phyloP scores from a whole-genome alignment of 1,140 invertebrate genomes.

The Scaptomyza graminum region DNA sequence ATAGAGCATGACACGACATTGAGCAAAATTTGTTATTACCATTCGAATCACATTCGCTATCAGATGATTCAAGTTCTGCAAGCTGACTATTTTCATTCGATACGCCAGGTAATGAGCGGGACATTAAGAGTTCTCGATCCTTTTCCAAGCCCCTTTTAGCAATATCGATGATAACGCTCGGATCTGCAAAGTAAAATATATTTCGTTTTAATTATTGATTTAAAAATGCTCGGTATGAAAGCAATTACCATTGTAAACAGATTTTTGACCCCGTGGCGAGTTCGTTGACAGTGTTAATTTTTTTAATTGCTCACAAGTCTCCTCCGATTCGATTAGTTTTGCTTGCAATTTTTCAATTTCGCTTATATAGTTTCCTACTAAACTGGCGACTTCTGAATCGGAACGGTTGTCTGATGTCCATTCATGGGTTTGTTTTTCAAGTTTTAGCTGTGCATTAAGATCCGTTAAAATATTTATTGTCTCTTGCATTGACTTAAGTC shows the following conservation, averaged over 20 bases:
- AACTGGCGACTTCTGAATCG: slow-evolving; percentile 87
- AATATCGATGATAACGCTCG: slow-evolving; percentile 84
- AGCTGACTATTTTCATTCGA: slow-evolving; percentile 85
- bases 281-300: slow-evolving; percentile 20
- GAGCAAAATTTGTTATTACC: slow-evolving; percentile 64
- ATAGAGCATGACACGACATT: neutral
- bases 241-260: slow-evolving; percentile 50
- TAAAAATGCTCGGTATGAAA: neutral
- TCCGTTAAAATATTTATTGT: slow-evolving; percentile 95
- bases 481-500: slow-evolving; percentile 96
- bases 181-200: slow-evolving; percentile 19
- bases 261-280: slow-evolving; percentile 30
- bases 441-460: slow-evolving; percentile 91
- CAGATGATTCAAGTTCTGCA: slow-evolving; percentile 81
- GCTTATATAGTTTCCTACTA: slow-evolving; percentile 92
- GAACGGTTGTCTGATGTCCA: slow-evolving; percentile 86
- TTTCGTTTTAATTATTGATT: neutral
- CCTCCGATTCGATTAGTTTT: slow-evolving; percentile 94
- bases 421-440: slow-evolving; percentile 90
- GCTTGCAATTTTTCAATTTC: slow-evolving; percentile 96
- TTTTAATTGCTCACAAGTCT: slow-evolving; percentile 90
- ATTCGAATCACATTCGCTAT: slow-evolving; percentile 85
- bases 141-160: slow-evolving; percentile 86
- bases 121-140: slow-evolving; percentile 75
- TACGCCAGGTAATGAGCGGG: slow-evolving; percentile 61